Evolutionary conservation across 2,113 vertebrate genomes (phyloP), one percentile per base, ranked within the genome.

Genomic region (Daubentonia madagascariensis): DNA sequence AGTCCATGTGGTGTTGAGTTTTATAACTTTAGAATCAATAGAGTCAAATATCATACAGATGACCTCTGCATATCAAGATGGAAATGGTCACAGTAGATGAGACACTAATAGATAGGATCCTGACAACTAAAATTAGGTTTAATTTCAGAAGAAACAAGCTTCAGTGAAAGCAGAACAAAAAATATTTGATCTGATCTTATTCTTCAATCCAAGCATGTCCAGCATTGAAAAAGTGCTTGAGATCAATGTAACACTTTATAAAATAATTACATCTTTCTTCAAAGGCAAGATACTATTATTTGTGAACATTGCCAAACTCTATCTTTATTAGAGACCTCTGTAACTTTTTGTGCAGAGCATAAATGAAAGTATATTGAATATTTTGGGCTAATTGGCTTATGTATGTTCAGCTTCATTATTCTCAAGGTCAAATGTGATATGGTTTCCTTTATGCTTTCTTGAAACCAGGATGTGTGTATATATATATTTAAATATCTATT

Each of bases 401-500:
- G 23, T 92, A 79, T 72, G n/a, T 78, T 94, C 17, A 40, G 48
- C 28, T 91, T 92, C 78, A 48, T 94, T 96, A 78, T 91, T 92
- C 85, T 85, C 52, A 91, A 91, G 54, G 93, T 93, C 72, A 96
- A 85, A 91, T 78, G 65, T 94, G 37, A 37, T 54, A 30, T 30
- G 9, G 9, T n/a, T 92, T 87, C 59, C 45, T 96, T 96, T 91
- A 57, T 85, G 20, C 40, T 91, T 94, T 91, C 61, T 91, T 93
- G 25, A 90, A 94, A 83, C 40, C 30, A 93, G 4, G 10, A 9
- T 28, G 59, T 30, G 61, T 63, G 0, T 52, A 43, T 85, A 73
- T 89, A n/a, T 94, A 78, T 88, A 91, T 90, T 94, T 95, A 91
- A 96, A 57, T 95, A 96, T 86, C 59, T 94, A 50, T 97, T 94